Evolutionary conservation across 2,113 vertebrate genomes (phyloP).

Genomic region (Eleginops maclovinus): DNA sequence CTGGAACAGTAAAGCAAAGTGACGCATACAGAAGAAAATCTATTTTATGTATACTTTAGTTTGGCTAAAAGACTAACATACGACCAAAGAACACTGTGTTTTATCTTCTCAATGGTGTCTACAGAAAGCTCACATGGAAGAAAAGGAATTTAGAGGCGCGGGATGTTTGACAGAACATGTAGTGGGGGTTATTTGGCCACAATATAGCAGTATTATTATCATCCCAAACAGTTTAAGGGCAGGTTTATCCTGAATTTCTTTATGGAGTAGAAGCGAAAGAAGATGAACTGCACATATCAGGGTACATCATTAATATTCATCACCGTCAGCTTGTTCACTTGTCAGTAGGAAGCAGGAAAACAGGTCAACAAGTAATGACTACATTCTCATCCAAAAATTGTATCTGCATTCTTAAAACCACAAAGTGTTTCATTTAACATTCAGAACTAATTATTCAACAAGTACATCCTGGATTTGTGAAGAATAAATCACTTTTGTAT

Average conservation of each 20-base stretch:
- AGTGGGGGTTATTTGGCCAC: conserved; percentile 22
- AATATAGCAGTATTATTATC: conserved; percentile 54
- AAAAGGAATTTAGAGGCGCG: conserved; percentile 54
- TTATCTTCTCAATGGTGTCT: conserved; percentile 51
- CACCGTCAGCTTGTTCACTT: conserved; percentile 22
- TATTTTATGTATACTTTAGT: conserved; percentile 50
- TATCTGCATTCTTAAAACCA: conserved; percentile 28
- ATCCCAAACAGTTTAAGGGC: conserved; percentile 4
- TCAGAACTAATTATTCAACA: conserved; percentile 10
- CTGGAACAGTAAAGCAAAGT: conserved; percentile 40
- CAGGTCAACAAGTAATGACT: conserved; percentile 4
- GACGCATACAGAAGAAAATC: conserved; percentile 28
- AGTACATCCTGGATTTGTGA: conserved; percentile 50
- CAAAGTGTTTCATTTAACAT: conserved; percentile 36
- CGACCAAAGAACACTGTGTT: conserved; percentile 84
- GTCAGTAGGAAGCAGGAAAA: conserved; percentile 20
- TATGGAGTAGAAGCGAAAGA: conserved; percentile 15
- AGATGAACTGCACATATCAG: conserved; percentile 52
- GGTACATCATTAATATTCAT: conserved; percentile 26
- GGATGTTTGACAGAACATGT: conserved; percentile 16
- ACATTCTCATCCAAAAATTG: conserved; percentile 32
- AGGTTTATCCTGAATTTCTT: conserved; percentile 19
- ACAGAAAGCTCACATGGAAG: conserved; percentile 22
- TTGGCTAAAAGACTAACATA: conserved; percentile 54
- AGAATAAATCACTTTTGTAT: conserved; percentile 62